A percentile compares a stretch with the other conserved stretches of the same genome.
phyloP scores from a whole-genome alignment of 2,113 vertebrate genomes.

The Phylloscopus trochilus region DNA sequence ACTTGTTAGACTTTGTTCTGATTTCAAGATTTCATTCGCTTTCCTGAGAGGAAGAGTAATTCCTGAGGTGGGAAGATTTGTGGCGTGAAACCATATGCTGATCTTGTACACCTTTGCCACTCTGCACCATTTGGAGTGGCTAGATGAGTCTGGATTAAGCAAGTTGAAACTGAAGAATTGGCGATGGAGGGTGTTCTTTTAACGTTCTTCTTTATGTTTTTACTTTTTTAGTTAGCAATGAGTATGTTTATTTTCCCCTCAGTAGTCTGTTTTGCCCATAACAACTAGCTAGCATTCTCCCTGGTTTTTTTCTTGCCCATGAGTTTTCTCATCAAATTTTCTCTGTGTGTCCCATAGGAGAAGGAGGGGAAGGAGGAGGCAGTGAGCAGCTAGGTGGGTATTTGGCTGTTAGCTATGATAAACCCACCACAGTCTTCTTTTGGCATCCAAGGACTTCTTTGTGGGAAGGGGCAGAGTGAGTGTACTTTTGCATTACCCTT shows the following conservation, averaged over 20 bases:
- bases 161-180: background rate
- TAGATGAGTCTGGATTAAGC: background rate
- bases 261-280: background rate
- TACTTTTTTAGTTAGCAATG: background rate
- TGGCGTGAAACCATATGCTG: background rate
- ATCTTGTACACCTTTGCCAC: background rate
- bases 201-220: background rate
- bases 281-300: background rate
- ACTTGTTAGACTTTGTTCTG: background rate
- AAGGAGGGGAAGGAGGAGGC: background rate
- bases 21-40: background rate
- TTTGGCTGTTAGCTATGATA: background rate
- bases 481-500: background rate
- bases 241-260: background rate
- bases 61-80: background rate
- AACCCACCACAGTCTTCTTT: background rate
- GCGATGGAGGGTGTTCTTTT: background rate
- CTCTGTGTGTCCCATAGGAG: background rate
- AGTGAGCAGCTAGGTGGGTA: background rate
- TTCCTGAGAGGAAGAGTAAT: background rate
- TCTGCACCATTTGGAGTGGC: background rate
- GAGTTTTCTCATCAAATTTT: background rate
- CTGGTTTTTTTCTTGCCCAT: background rate
- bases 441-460: background rate
- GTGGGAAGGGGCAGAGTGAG: background rate